Evolutionary conservation across 2,113 vertebrate genomes (phyloP).

Genomic region (Sisor rabdophorus): DNA sequence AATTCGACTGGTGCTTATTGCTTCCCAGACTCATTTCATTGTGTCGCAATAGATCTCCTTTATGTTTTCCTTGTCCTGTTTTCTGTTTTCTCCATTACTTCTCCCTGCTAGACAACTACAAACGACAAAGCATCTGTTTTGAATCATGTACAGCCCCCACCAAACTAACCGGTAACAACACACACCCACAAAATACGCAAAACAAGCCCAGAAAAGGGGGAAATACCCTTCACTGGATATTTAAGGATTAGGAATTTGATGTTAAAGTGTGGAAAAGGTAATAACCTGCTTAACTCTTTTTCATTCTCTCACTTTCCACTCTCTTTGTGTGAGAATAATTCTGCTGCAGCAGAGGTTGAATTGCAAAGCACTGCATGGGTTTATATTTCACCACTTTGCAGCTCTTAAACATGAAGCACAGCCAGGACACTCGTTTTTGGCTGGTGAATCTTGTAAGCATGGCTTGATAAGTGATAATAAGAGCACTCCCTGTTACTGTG

Average conservation of each 20-base stretch:
- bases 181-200: conserved; percentile 15
- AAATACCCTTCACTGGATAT: conserved; percentile 40
- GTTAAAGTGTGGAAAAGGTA: conserved; percentile 35
- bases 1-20: conserved; percentile 51
- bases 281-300: conserved; percentile 34
- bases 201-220: conserved; percentile 23
- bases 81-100: conserved; percentile 56
- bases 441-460: conserved; percentile 20
- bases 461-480: conserved; percentile 22
- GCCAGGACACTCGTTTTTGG: conserved; percentile 16
- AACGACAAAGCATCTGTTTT: conserved; percentile 57
- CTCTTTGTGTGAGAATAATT: conserved; percentile 34
- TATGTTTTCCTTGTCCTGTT: conserved; percentile 52
- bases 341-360: conserved; percentile 17
- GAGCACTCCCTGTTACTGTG: conserved; percentile 1
- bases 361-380: conserved; percentile 37
- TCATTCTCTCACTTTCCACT: not conserved
- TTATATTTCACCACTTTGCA: conserved; percentile 39
- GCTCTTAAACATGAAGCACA: conserved; percentile 34
- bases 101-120: conserved; percentile 46
- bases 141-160: conserved; percentile 44
- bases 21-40: conserved; percentile 50
- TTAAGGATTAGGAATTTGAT: conserved; percentile 47
- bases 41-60: conserved; percentile 57
- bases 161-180: conserved; percentile 45